Conservation (phyloP, 1,140 invertebrate species). For the Galleria mellonella region DNA sequence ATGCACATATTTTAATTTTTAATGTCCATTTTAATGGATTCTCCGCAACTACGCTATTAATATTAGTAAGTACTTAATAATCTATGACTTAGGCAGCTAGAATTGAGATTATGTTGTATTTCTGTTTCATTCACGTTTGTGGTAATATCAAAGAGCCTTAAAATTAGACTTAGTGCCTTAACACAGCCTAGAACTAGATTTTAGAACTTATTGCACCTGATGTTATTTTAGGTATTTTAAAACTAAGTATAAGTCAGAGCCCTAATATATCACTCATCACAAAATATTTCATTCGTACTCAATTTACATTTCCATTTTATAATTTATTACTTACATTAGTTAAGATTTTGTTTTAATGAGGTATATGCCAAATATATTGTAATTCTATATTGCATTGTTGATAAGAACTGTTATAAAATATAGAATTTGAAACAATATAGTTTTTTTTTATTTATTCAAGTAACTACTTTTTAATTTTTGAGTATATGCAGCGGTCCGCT, state of each 20-base stretch:
- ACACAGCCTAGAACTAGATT: conserved; percentile 19
- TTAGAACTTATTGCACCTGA: conserved; percentile 19
- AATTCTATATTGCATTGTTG: conserved; percentile 66
- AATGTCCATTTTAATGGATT: no score
- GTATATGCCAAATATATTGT: conserved; percentile 73
- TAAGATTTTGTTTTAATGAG: conserved; percentile 49
- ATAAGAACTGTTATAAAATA: conserved; percentile 69
- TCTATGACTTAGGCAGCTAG: conserved; percentile 10
- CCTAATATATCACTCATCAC: conserved; percentile 19
- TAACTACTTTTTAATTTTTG: no score
- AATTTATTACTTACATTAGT: conserved; percentile 43
- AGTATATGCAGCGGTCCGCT: no score
- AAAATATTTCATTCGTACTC: conserved; percentile 20
- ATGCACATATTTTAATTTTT: background rate
- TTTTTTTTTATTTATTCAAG: conserved; percentile 13
- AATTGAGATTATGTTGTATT: background rate
- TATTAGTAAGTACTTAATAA: conserved; percentile 4
- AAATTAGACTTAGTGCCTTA: conserved; percentile 55
- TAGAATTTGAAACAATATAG: conserved; percentile 44
- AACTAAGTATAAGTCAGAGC: no score
- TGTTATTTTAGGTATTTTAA: conserved; percentile 15
- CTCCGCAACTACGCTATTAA: no score
- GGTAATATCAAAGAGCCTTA: conserved; percentile 3
- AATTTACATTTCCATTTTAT: conserved; percentile 24
- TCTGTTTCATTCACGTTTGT: background rate